Conservation (phyloP, 2,113 vertebrate species). For the Ondatra zibethicus region DNA sequence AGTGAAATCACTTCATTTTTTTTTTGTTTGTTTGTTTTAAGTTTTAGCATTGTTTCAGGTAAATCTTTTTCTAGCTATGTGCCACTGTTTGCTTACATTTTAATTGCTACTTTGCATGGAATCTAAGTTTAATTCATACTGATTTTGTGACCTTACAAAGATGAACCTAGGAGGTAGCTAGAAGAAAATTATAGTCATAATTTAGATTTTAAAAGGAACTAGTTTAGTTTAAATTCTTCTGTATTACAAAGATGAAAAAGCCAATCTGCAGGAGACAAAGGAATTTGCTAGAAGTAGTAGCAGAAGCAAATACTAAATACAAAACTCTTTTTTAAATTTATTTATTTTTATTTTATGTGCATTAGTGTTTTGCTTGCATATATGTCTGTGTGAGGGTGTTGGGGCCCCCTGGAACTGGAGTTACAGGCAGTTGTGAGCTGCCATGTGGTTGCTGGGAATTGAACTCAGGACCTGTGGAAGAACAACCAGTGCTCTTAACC, state of each 20-base stretch:
- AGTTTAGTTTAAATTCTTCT: background rate
- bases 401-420: too few species aligned
- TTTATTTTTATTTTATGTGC: too few species aligned
- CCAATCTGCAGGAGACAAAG: background rate
- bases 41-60: background rate
- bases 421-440: too few species aligned
- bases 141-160: constrained; percentile 39
- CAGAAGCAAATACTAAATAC: background rate
- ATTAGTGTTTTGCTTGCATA: too few species aligned
- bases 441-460: too few species aligned
- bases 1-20: background rate
- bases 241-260: background rate
- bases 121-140: background rate
- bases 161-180: background rate
- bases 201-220: constrained; percentile 37
- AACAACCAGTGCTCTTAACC: too few species aligned
- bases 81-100: background rate
- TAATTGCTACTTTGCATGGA: background rate
- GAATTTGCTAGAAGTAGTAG: background rate
- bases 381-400: too few species aligned
- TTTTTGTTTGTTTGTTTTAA: constrained; percentile 24
- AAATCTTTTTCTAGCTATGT: background rate
- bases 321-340: background rate
- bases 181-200: constrained; percentile 30
- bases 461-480: too few species aligned